Evolutionary conservation across 2,888 invertebrate species (phyloP), one percentile per base, ranked within the genome.

Genomic region (Micoletzkya japonica): DNA sequence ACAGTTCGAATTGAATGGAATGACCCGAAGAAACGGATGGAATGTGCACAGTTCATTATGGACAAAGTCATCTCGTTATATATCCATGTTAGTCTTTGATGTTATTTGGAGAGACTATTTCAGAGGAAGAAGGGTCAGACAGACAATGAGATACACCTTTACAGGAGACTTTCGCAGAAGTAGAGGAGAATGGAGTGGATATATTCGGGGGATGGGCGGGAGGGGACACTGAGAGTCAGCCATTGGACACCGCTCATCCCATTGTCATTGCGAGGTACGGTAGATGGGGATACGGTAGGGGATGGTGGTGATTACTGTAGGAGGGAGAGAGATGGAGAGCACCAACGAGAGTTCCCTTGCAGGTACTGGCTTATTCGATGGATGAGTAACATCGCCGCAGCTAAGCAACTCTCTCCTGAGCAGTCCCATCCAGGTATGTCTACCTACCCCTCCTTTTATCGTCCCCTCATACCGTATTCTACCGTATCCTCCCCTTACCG

Each of bases 141-240:
- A n/a, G 7, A 24, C 56, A 24, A 24, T 54, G n/a, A 26, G 14
- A 10, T 24, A 17, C n/a, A 10, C n/a, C 26, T 24, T 54, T 54
- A 63, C 67, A 73, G 32, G 79, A 79, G 67, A 77, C 77, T 24
- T 79, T 79, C 70, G 71, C 74, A 2, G 79, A 79, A 30, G 64
- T 79, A 26, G 79, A 80, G 39, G 61, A 72, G 24, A 80, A 78
- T 52, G 80, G 80, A 56, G 80, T 78, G 20, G 83, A 84, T 60
- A 80, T 84, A 3, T 83, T 82, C 63, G 84, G 78, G 17, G 83
- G 82, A 6, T 84, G 82, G 81, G 84, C 83, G 72, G 83, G 81
- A 2, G 76, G 74, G 3, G 80, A 77, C 54, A 77, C 74, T 32
- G 58, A 70, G 49, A 77, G 74, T 14, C 76, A 75, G 44, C 73